These are phyloP conservation scores for Hartigia nigra DNA, from an alignment of 2,888 invertebrate species.

Conservation along the genomic window DNA sequence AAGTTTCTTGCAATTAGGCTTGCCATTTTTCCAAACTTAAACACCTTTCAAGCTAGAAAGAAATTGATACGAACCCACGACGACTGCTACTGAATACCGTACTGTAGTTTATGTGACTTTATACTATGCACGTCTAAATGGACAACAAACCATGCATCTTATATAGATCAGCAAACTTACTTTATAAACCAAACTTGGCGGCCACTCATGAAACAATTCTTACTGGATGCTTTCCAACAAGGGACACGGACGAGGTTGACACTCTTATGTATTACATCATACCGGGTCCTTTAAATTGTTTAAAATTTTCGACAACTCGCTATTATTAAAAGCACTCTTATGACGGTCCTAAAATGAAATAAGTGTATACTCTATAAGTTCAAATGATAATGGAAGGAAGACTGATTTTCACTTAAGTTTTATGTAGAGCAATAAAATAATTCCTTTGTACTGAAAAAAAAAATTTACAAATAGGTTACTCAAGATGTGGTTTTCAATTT, in stretches of 20 bases:
- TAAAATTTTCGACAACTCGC: too few relatives aligned
- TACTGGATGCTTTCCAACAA: too few relatives aligned
- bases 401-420: not conserved
- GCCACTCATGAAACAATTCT: too few relatives aligned
- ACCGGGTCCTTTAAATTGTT: too few relatives aligned
- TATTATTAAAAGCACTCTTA: too few relatives aligned
- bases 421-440: not conserved
- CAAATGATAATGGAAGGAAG: not conserved
- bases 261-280: too few relatives aligned
- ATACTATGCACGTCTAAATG: not conserved
- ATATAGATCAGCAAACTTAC: too few relatives aligned
- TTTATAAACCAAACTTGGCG: too few relatives aligned
- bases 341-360: not conserved
- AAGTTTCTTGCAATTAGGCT: constrained; percentile 44
- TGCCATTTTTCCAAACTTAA: constrained; percentile 38
- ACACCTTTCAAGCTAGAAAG: not conserved
- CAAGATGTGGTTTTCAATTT: not conserved
- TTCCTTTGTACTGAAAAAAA: not conserved
- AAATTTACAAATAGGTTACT: not conserved
- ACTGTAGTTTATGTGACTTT: too few relatives aligned
- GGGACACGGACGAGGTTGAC: too few relatives aligned
- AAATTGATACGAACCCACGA: not conserved
- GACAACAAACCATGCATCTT: too few relatives aligned
- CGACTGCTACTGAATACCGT: not conserved
- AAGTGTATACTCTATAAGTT: not conserved